These are phyloP conservation scores for Halictus ligatus DNA, from an alignment of 2,888 invertebrate species.

Conservation along the genomic window DNA sequence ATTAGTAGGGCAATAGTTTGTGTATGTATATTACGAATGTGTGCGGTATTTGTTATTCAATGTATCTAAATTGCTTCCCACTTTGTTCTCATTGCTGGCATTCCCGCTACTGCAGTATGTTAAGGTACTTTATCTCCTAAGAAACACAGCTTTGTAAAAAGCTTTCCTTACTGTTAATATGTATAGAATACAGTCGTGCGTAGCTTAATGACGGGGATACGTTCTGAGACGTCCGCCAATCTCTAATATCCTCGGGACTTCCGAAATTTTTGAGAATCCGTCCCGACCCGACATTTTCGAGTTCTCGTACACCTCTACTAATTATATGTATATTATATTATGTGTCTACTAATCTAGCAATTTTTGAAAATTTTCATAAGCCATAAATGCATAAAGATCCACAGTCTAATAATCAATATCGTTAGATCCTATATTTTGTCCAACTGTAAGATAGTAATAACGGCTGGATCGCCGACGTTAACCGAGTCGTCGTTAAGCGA, in stretches of 20 bases:
- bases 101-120: conserved; percentile 73
- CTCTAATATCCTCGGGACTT: no score
- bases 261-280: no score
- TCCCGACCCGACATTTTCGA: no score
- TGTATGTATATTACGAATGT: neutral
- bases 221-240: no score
- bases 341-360: no score
- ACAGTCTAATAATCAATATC: neutral
- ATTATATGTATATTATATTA: no score
- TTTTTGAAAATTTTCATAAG: no score
- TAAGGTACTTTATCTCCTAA: conserved; percentile 76
- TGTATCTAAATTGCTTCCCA: conserved; percentile 48
- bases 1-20: conserved; percentile 46
- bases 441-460: neutral
- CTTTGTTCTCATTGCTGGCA: conserved; percentile 63
- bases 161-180: conserved; percentile 2
- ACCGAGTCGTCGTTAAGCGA: neutral
- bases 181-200: neutral
- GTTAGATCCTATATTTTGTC: neutral
- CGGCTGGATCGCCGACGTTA: neutral
- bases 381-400: no score
- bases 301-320: no score
- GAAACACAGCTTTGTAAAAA: conserved; percentile 43
- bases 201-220: neutral
- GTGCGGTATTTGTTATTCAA: conserved; percentile 26